Base-by-base conservation (phyloP, 2,113 vertebrate genomes). In the Pardalotus punctatus region DNA sequence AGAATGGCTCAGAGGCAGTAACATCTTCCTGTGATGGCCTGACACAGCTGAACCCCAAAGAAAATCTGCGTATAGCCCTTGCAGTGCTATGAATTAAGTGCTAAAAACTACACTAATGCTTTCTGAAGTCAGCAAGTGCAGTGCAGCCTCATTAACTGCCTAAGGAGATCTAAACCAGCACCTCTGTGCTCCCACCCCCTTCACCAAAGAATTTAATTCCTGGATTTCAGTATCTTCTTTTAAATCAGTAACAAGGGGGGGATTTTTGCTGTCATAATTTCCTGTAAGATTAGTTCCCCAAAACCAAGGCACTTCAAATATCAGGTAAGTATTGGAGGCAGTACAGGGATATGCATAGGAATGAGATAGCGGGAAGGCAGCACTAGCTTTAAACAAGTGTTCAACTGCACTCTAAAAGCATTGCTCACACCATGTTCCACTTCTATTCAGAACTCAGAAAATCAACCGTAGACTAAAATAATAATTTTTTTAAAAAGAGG, bases 401-500 rank as follows among this genome's bases (percentile, higher is more conserved):
- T 65, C 40, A 85, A 73, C 14, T 47, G 23, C 29, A 77, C 16
- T 10, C 14, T 35, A 28, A 48, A 57, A 76, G 15, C 29, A 11
- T 20, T 54, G 64, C 31, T 72, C 33, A 35, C 45, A 14, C 2
- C 15, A 21, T 19, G 8, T 36, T 65, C 36, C 36, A 61, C 20
- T 50, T 33, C 7, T 23, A 54, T 42, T 9, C 35, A 76, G 7
- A 88, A 72, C 11, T 40, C 36, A 79, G 13, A 67, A 84, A 81
- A 67, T 22, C 31, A 72, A 56, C 14, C 53, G 45, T 43, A 45
- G 83, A 53, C 8, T 23, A 20, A 72, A 76, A 40, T 11, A 54
- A 15, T 21, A 18, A 21, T n/a, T n/a, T 4, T 20, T 18, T 43
- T 31, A n/a, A 47, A 3, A 42, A 1, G 1, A 28, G 35, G 11